Percentiles rank a stretch among this genome's conserved stretches.
These are phyloP conservation scores for Drosophila truncata DNA, from an alignment of 1,140 invertebrate genomes.

Conservation along the genomic window DNA sequence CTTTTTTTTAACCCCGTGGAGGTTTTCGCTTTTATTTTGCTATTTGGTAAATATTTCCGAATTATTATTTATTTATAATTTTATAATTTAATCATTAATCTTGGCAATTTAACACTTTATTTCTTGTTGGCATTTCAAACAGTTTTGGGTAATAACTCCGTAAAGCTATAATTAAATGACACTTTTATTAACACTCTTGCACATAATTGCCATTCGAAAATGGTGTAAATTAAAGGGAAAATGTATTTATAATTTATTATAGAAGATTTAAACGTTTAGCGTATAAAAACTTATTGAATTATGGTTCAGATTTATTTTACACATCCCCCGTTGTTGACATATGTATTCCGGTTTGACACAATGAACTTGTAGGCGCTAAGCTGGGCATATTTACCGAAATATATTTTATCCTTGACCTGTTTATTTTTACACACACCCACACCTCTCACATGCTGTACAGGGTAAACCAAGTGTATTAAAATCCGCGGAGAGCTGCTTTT, in stretches of 20 bases:
- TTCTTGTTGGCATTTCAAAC: not conserved
- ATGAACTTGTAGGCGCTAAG: not conserved
- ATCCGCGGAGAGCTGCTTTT: conserved; percentile 23
- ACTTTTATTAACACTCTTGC: not conserved
- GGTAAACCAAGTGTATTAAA: conserved; percentile 1
- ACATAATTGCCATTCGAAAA: not conserved
- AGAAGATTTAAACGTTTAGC: not conserved
- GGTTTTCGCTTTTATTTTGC: not conserved
- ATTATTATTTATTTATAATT: not conserved
- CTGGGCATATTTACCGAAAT: conserved; percentile 3
- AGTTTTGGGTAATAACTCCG: not conserved
- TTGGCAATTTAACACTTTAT: not conserved
- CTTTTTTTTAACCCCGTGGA: not conserved
- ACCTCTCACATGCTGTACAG: not conserved
- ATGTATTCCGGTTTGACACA: not conserved
- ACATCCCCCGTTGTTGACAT: not conserved
- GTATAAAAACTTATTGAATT: not conserved
- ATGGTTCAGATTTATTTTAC: not conserved
- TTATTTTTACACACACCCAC: conserved; percentile 6
- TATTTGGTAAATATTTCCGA: not conserved
- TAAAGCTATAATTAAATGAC: not conserved
- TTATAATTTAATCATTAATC: not conserved
- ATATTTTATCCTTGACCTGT: not conserved
- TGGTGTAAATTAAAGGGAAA: not conserved
- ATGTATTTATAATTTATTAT: not conserved